Evolutionary conservation across 2,797 vertebrate genomes (phyloP), one percentile per base, ranked within the genome.

Genomic region (Acestrorhynchus altus): DNA sequence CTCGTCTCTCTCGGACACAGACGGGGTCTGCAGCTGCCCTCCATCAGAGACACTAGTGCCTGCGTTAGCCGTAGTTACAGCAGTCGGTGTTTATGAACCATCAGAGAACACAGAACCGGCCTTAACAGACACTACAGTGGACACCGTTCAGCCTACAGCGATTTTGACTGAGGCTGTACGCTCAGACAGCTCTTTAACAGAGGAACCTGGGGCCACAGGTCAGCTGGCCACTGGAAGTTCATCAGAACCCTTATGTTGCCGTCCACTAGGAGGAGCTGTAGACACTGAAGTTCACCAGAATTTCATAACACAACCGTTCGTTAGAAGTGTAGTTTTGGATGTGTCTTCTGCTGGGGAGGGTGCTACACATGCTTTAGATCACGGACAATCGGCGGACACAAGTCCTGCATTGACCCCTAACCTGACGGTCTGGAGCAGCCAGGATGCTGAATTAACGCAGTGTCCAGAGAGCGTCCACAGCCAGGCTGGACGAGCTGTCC

Each of bases 401-500:
- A 6, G 40, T 26, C 18, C 20, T 26, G 8, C 24, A 67, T 64
- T 46, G 22, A 24, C 18, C 39, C 26, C 57, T 28, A 56, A 22
- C 52, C 24, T 39, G 42, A 72, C 61, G 64, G 26, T 47, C 8
- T 31, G 35, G 66, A 74, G 73, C 80, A 20, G 49, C 46, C 60
- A 44, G 73, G 63, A 16, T 8, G 13, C 74, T 49, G 70, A 70
- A 47, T 77, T 51, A 74, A 65, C 63, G 16, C 60, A 28, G 39
- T 68, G 4, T 70, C 68, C 80, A 63, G 79, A 76, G 65, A 76
- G 31, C 26, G 24, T 51, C 68, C 70, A 47, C 60, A 71, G 74
- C 65, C 61, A 49, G 76, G 75, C 76, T 49, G 85, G 69, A 82
- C 82, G 74, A 16, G 42, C 67, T 49, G n/a, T 39, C 44, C 56